Evolutionary conservation across 1,140 invertebrate species (phyloP).

Genomic region (Drosophila eugracilis): DNA sequence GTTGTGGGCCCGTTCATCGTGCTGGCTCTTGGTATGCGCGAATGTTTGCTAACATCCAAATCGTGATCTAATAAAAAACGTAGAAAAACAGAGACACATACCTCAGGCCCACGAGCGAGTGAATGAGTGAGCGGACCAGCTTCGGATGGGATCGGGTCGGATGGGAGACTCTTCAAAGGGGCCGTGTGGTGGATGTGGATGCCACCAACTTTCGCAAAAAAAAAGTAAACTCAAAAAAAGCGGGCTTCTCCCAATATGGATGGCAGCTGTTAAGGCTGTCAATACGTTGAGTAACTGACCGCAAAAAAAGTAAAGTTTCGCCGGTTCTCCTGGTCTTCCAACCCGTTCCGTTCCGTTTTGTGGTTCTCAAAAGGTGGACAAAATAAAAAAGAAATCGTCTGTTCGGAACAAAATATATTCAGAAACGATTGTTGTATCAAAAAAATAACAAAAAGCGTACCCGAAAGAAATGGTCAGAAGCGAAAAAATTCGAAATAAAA

Average conservation of each 20-base stretch:
- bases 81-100: constrained; percentile 49
- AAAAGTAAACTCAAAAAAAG: constrained; percentile 26
- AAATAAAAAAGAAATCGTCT: constrained; percentile 73
- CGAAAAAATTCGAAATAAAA: constrained; percentile 31
- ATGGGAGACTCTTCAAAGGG: constrained; percentile 30
- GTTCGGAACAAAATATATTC: constrained; percentile 37
- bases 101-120: constrained; percentile 13
- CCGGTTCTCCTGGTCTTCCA: constrained; percentile 19
- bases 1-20: constrained; percentile 30
- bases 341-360: constrained; percentile 34
- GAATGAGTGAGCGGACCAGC: constrained; percentile 60
- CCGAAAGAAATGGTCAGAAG: constrained; percentile 34
- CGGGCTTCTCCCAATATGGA: constrained; percentile 34
- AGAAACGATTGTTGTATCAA: constrained; percentile 34
- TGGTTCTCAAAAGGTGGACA: too few relatives aligned
- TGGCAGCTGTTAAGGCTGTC: constrained; percentile 52
- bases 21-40: constrained; percentile 66
- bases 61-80: constrained; percentile 79
- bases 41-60: constrained; percentile 80
- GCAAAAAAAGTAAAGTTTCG: constrained; percentile 26
- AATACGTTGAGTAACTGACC: constrained; percentile 57
- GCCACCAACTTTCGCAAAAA: constrained; percentile 51
- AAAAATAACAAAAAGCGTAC: constrained; percentile 18
- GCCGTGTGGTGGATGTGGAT: constrained; percentile 15
- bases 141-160: constrained; percentile 23